Conservation (phyloP, 2,888 invertebrate genomes). For the Callyntrura guangdongensis region DNA sequence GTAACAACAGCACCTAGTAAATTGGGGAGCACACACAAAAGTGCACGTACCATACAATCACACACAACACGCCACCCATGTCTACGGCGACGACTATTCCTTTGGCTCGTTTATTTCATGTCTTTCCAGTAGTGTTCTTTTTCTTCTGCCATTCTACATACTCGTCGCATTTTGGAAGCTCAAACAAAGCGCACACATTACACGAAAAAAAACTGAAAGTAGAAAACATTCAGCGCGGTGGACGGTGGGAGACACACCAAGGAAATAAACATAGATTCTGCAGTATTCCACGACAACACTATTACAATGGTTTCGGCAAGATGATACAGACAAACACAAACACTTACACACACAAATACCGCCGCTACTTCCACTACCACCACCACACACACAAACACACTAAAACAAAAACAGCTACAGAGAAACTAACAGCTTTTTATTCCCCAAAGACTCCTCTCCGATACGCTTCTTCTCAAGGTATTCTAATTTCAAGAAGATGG, state of each 20-base stretch:
- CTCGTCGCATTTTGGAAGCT: slow-evolving; percentile 29
- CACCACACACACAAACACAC: neutral
- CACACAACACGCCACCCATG: slow-evolving; percentile 38
- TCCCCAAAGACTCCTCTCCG: slow-evolving; percentile 76
- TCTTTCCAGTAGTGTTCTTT: slow-evolving; percentile 63
- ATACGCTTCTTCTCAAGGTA: slow-evolving; percentile 73
- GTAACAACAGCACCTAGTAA: slow-evolving; percentile 13
- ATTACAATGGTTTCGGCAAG: slow-evolving; percentile 6
- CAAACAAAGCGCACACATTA: slow-evolving; percentile 18
- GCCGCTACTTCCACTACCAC: neutral
- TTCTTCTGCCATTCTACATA: slow-evolving; percentile 5
- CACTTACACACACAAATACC: too few relatives aligned
- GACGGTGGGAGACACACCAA: slow-evolving; percentile 22
- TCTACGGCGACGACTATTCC: slow-evolving; percentile 53
- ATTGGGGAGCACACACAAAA: neutral
- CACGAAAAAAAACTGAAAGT: slow-evolving; percentile 14
- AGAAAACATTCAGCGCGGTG: slow-evolving; percentile 32
- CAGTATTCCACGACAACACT: slow-evolving; percentile 39
- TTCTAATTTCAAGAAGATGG: slow-evolving; percentile 79
- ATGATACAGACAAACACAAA: neutral
- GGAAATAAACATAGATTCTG: slow-evolving; percentile 32
- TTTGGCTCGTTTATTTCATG: slow-evolving; percentile 77
- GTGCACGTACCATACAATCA: slow-evolving; percentile 4
- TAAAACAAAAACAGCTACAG: slow-evolving; percentile 53
- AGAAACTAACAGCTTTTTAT: slow-evolving; percentile 79